phyloP scores from a whole-genome alignment of 2,797 vertebrate species.

The Lepilemur ruficaudatus region DNA sequence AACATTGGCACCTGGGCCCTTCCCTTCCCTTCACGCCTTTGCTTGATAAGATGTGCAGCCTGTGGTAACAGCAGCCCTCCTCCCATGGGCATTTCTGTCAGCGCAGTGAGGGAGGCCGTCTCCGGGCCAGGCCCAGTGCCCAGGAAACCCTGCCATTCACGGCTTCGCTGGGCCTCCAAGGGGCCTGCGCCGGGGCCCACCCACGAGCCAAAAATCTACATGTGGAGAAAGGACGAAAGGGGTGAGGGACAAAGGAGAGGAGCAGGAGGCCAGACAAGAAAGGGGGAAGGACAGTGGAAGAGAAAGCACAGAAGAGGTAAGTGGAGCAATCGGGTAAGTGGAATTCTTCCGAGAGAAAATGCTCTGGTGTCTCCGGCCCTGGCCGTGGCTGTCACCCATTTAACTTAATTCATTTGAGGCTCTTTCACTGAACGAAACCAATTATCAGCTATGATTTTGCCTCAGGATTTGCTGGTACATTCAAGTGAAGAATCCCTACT shows the following conservation, averaged over 20 bases:
- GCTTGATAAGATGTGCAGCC: neutral
- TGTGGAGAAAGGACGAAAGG: neutral
- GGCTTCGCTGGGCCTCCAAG: no score
- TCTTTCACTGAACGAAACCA: neutral
- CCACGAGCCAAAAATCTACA: neutral
- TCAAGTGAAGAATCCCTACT: neutral
- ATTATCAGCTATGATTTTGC: neutral
- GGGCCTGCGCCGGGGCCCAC: neutral
- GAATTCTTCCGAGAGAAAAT: neutral
- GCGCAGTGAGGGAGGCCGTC: rapidly evolving
- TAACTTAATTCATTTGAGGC: neutral
- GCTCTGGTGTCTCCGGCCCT: neutral
- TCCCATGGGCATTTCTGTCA: rapidly evolving
- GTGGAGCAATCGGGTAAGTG: neutral
- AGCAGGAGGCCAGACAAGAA: neutral
- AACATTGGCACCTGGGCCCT: neutral
- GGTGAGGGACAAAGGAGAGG: neutral
- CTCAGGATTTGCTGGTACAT: neutral
- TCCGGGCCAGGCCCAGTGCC: rapidly evolving
- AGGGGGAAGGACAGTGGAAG: neutral
- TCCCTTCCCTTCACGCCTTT: neutral
- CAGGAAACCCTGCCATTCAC: rapidly evolving
- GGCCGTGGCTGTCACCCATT: neutral
- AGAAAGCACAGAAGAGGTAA: neutral
- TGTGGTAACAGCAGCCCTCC: rapidly evolving